Base-by-base conservation (phyloP, 2,797 vertebrate genomes). In the Hypotaenidia okinawae region DNA sequence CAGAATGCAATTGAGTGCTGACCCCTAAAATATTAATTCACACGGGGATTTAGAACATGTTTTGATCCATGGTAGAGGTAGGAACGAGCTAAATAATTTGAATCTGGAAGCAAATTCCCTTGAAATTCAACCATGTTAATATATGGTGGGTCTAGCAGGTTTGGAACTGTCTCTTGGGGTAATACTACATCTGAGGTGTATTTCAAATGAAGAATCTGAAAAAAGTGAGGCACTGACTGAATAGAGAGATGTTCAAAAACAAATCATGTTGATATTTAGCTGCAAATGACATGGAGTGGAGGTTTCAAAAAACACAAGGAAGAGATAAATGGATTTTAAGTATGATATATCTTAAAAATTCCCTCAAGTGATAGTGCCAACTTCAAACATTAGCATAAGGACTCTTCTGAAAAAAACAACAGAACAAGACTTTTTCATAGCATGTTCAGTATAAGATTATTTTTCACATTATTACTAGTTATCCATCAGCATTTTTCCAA, bases 401-500 rank as follows among this genome's bases (percentile, higher is more conserved):
- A 85, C 52, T 76, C 64, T 35, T 82, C 72, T 1, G 9, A 67
- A 90, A 90, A 90, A 95, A 92, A 74, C 39, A 87, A 67, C 89
- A 87, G 30, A 87, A 89, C 59, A 11, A 93, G 93, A 81, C 35
- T 97, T 97, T 94, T 93, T 87, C 96, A 88, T 81, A 84, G 63
- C 94, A 93, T 2, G 9, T 91, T 96, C 87, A 87, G 69, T 84
- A 58, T 78, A 90, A 94, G 95, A 97, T 97, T 96, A 96, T 94
- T 97, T 97, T 96, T 95, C 95, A 91, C 86, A 78, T 96, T 96
- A 96, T 97, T 97, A 79, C 93, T 89, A 87, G 74, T 90, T 96
- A 95, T 96, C 96, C 77, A 87, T 92, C 86, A 96, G 81, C 87
- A 76, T 96, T 97, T 97, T 98, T 84, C 69, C 72, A 82, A 97